phyloP scores from a whole-genome alignment of 2,888 invertebrate species.

The Thereva nobilitata region DNA sequence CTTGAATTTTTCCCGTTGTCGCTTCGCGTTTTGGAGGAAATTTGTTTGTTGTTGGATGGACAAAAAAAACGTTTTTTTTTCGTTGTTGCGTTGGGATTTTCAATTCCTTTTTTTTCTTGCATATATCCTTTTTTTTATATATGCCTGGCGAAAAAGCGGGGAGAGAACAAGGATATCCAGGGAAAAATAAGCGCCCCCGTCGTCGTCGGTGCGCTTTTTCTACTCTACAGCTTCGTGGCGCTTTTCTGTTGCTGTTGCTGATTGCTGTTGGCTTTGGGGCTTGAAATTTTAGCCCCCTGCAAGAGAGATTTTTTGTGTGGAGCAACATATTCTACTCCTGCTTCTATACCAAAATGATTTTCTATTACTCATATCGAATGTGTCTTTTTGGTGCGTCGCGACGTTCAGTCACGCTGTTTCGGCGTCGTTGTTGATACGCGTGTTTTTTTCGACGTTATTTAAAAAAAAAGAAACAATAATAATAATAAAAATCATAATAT shows the following conservation, averaged over 20 bases:
- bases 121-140: slow-evolving; percentile 6
- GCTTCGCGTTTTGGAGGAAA: slow-evolving; percentile 7
- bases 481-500: too few relatives aligned
- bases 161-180: too few relatives aligned
- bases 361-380: slow-evolving; percentile 40
- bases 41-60: too few relatives aligned
- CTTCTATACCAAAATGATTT: slow-evolving; percentile 35
- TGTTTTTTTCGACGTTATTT: slow-evolving; percentile 43
- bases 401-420: slow-evolving; percentile 46
- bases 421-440: slow-evolving; percentile 46
- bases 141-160: slow-evolving; percentile 2
- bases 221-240: too few relatives aligned
- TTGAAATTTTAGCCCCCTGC: too few relatives aligned
- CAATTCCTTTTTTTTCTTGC: background rate
- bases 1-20: too few relatives aligned
- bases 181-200: too few relatives aligned
- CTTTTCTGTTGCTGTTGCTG: too few relatives aligned
- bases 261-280: too few relatives aligned
- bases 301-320: background rate
- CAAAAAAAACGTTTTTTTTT: background rate
- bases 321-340: background rate
- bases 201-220: too few relatives aligned
- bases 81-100: background rate
- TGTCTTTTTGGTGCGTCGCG: slow-evolving; percentile 45
- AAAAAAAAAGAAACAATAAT: too few relatives aligned